phyloP scores from a whole-genome alignment of 2,797 vertebrate species.

The Melopsittacus undulatus region DNA sequence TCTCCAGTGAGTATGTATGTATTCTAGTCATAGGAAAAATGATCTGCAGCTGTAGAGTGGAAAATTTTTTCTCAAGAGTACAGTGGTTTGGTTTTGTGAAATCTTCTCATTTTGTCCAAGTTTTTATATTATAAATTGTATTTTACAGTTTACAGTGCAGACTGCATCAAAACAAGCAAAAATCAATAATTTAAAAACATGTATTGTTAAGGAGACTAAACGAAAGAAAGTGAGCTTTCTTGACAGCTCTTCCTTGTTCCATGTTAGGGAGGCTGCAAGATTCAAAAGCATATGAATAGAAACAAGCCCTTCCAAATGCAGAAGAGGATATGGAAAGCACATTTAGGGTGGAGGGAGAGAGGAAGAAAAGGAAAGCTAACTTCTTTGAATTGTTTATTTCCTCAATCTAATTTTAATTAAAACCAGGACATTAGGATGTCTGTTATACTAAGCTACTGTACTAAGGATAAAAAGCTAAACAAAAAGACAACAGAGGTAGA shows the following conservation, averaged over 20 bases:
- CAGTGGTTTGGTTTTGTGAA: background rate
- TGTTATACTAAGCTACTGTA: conserved; percentile 32
- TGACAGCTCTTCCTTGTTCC: background rate
- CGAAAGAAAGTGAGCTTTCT: background rate
- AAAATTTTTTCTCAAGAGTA: background rate
- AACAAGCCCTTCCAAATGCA: conserved; percentile 1
- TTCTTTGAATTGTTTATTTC: conserved; percentile 61
- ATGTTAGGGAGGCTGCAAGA: background rate
- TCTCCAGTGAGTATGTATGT: background rate
- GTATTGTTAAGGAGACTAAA: background rate
- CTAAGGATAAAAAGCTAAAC: conserved; percentile 7
- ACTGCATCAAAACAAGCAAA: background rate
- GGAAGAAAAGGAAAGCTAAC: background rate
- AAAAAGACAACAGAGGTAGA: conserved; percentile 27
- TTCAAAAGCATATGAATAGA: background rate
- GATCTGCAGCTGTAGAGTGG: background rate
- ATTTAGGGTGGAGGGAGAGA: background rate
- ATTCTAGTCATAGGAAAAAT: conserved; percentile 1
- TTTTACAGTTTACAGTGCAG: background rate
- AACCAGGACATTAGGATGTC: conserved; percentile 43
- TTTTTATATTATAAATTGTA: background rate
- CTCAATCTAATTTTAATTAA: conserved; percentile 56
- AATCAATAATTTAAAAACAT: background rate
- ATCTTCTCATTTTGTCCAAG: background rate
- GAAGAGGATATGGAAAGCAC: background rate